These are phyloP conservation scores for Pteruthius melanotis DNA, from an alignment of 2,113 vertebrate species.

Conservation along the genomic window DNA sequence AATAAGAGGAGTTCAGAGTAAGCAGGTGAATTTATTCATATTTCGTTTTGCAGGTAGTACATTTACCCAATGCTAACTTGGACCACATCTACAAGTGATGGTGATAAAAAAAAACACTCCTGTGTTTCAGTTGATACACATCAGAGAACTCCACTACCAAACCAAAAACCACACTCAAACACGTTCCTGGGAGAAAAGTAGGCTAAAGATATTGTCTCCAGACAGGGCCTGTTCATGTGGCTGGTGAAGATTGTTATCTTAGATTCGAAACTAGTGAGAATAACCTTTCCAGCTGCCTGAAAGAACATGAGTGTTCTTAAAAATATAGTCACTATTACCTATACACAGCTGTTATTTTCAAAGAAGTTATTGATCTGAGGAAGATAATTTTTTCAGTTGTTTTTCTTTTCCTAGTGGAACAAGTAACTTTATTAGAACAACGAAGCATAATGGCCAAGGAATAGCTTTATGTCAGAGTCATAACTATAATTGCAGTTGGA, in stretches of 20 bases:
- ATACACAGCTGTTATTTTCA: slow-evolving; percentile 3
- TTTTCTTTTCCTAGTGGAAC: neutral
- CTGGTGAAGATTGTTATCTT: slow-evolving; percentile 57
- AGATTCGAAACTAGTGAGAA: slow-evolving; percentile 28
- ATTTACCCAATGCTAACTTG: slow-evolving; percentile 21
- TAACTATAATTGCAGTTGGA: neutral
- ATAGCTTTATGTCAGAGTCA: neutral
- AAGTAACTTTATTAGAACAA: slow-evolving; percentile 1
- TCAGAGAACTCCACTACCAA: slow-evolving; percentile 53
- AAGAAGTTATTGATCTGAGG: neutral
- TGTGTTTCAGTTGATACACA: slow-evolving; percentile 47
- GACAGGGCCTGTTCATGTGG: slow-evolving; percentile 54
- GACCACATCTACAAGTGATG: slow-evolving; percentile 58
- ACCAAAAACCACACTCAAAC: slow-evolving; percentile 53
- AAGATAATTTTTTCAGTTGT: neutral
- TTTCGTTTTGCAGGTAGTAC: neutral
- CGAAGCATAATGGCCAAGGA: neutral
- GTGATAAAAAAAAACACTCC: slow-evolving; percentile 44
- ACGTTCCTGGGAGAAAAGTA: slow-evolving; percentile 32
- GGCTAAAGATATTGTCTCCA: slow-evolving; percentile 50
- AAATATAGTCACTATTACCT: neutral
- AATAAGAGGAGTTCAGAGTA: neutral
- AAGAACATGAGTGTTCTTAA: slow-evolving; percentile 35
- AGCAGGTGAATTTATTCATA: slow-evolving; percentile 63
- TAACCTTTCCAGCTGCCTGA: slow-evolving; percentile 32